These are phyloP conservation scores for Dicycla oo DNA, from an alignment of 2,888 invertebrate genomes.

Conservation along the genomic window DNA sequence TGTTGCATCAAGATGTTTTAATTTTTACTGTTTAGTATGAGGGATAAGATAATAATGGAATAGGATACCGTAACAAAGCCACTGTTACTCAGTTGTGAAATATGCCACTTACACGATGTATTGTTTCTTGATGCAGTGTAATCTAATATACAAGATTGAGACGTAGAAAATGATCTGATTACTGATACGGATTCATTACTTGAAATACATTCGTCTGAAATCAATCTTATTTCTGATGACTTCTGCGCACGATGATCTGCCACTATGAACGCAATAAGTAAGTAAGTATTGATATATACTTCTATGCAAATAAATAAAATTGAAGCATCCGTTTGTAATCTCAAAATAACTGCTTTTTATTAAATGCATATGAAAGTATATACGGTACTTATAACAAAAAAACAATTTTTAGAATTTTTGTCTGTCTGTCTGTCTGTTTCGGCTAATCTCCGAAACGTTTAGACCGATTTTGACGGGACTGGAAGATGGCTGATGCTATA, in stretches of 20 bases:
- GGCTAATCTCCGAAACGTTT: too few relatives aligned
- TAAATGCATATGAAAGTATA: too few relatives aligned
- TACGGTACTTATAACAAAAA: too few relatives aligned
- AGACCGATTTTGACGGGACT: too few relatives aligned
- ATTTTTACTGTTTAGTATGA: neutral
- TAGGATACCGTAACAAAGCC: neutral
- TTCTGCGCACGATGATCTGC: constrained; percentile 3
- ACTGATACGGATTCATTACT: constrained; percentile 50
- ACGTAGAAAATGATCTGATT: constrained; percentile 42
- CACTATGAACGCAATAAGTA: neutral
- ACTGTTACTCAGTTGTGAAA: constrained; percentile 13
- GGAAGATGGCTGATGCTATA: too few relatives aligned
- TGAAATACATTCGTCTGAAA: constrained; percentile 34
- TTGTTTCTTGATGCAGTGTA: constrained; percentile 27
- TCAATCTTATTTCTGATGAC: constrained; percentile 14
- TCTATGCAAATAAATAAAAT: too few relatives aligned
- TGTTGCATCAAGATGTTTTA: neutral
- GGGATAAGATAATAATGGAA: neutral
- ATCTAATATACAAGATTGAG: constrained; percentile 60
- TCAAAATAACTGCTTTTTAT: too few relatives aligned
- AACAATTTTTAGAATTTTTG: too few relatives aligned
- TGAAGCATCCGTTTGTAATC: too few relatives aligned
- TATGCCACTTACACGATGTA: constrained; percentile 8
- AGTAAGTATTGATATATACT: neutral
- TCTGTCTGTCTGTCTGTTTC: too few relatives aligned